phyloP scores from a whole-genome alignment of 2,113 vertebrate genomes.

The Rhadina sibilatrix region DNA sequence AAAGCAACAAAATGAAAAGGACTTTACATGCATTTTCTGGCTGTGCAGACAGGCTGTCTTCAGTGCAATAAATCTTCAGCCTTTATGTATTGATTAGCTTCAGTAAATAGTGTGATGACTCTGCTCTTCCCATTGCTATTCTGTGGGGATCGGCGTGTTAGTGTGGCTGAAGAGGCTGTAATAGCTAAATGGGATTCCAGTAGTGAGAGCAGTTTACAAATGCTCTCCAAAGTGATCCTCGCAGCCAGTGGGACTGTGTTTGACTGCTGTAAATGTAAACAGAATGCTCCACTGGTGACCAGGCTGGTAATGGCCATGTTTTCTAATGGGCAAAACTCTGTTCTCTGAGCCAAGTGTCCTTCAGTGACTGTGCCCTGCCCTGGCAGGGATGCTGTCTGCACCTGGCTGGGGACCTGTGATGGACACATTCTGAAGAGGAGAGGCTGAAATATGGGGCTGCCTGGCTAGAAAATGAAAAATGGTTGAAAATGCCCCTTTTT shows the following conservation, averaged over 20 bases:
- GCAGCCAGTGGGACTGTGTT: not conserved
- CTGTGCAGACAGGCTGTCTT: conserved; percentile 7
- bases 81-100: conserved; percentile 51
- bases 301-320: not conserved
- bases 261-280: conserved; percentile 18
- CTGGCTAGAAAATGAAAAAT: not conserved
- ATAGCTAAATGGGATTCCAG: conserved; percentile 48
- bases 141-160: not conserved
- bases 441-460: not conserved
- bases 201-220: conserved; percentile 1
- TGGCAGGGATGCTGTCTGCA: conserved; percentile 1
- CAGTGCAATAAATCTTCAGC: conserved; percentile 31
- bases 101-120: conserved; percentile 9
- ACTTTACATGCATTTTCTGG: conserved; percentile 21
- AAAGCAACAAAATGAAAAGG: conserved; percentile 24
- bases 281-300: not conserved
- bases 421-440: not conserved
- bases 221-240: conserved; percentile 15
- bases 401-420: not conserved
- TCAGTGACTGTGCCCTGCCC: not conserved
- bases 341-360: not conserved
- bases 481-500: not conserved
- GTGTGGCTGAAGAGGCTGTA: not conserved
- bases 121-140: conserved; percentile 1
- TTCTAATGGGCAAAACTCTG: not conserved